Base-by-base conservation (phyloP, 2,888 invertebrate genomes). In the Lepidocyrtoides sp. region DNA sequence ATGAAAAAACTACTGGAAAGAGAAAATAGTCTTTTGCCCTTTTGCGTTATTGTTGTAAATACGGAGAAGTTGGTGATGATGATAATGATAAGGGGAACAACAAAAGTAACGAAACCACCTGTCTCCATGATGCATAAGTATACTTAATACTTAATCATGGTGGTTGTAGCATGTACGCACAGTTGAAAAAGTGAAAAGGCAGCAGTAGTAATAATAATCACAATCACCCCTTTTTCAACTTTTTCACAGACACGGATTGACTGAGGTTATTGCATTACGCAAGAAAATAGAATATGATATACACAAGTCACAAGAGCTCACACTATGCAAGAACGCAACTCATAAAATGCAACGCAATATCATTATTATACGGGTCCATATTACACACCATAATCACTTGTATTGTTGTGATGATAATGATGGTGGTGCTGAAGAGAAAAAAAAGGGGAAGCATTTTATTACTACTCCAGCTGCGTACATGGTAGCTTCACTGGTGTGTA, bases 401-500 rank as follows among this genome's bases (percentile, higher is more conserved):
- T 72, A 41, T 20, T 10, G 72, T 20, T 36, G 26, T 48, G 26
- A 8, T 51, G 75, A n/a, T n/a, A n/a, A n/a, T n/a, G n/a, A n/a
- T n/a, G n/a, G n/a, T n/a, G n/a, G n/a, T n/a, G n/a, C n/a, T n/a
- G n/a, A n/a, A n/a, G 20, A 20, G 32, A n/a, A 23, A 81, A 77
- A 88, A 81, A 88, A 36, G 69, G 82, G 54, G 51, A 69, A 51
- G 69, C 14, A 29, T 79, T 88, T 89, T 81, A 89, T 89, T 89
- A 82, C 72, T 72, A 26, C 57, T 72, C 82, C 89, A 89, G 89
- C 89, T 89, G 89, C 72, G 89, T 41, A 29, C 79, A 66, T 10
- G 12, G 82, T 57, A 51, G 63, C 66, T 36, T 54, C 88, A 51
- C 81, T 63, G 72, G 63, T 32, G 81, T 89, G 82, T 89, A 89